A percentile compares a stretch with the other conserved stretches of the same genome.
Conservation (phyloP, 2,797 vertebrate species). For the Periophthalmus magnuspinnatus region DNA sequence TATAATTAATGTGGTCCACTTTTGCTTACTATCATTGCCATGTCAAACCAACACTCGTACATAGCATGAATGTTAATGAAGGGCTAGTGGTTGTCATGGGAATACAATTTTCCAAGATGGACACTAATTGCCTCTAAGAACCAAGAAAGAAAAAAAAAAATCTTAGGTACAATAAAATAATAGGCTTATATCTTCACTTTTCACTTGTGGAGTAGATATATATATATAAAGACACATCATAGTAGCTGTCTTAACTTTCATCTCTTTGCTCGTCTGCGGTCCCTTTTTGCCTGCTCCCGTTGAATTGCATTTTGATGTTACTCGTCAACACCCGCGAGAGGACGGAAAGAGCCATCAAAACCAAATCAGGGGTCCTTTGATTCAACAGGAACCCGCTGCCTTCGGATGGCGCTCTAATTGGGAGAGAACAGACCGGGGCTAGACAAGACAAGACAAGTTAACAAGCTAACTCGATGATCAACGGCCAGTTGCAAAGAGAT, state of each 20-base stretch:
- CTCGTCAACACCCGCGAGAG: background rate
- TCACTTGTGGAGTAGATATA: slow-evolving; percentile 7
- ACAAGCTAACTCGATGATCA: slow-evolving; percentile 22
- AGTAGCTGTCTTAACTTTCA: slow-evolving; percentile 14
- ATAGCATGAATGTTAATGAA: background rate
- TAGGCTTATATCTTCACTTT: slow-evolving; percentile 6
- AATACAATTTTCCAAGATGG: slow-evolving; percentile 2
- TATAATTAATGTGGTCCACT: background rate
- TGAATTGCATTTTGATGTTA: background rate
- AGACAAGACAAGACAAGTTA: slow-evolving; percentile 16
- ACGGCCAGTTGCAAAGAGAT: slow-evolving; percentile 10
- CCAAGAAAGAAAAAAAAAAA: background rate
- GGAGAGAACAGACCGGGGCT: slow-evolving; percentile 7
- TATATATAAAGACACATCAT: slow-evolving; percentile 1
- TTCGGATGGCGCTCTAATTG: slow-evolving; percentile 14
- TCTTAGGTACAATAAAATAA: slow-evolving; percentile 9
- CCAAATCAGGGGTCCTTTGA: slow-evolving; percentile 7
- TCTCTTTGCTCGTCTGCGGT: slow-evolving; percentile 8
- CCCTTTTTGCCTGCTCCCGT: slow-evolving; percentile 7
- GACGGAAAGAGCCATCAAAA: slow-evolving; percentile 17
- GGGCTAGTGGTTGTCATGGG: background rate
- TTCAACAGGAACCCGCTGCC: slow-evolving; percentile 10
- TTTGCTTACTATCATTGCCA: background rate
- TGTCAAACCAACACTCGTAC: background rate
- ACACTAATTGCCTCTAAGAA: slow-evolving; percentile 15